phyloP scores from a whole-genome alignment of 2,113 vertebrate genomes.

The Laticauda colubrina region DNA sequence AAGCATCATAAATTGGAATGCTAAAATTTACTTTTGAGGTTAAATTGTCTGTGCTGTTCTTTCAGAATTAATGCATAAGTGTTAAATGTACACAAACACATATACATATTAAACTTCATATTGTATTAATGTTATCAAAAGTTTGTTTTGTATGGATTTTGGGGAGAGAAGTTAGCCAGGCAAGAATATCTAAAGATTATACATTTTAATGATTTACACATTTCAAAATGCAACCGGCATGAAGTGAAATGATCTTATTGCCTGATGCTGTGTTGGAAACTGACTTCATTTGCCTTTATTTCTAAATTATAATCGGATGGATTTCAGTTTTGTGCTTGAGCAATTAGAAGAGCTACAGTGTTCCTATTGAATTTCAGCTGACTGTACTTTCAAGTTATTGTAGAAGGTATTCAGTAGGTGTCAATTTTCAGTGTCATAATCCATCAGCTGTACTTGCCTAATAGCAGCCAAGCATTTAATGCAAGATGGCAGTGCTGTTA shows the following conservation, averaged over 20 bases:
- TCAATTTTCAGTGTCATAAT: slow-evolving; percentile 27
- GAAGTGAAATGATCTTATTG: background rate
- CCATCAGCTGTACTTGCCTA: slow-evolving; percentile 12
- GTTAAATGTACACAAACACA: background rate
- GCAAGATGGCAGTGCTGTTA: slow-evolving; percentile 14
- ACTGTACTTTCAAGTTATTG: slow-evolving; percentile 16
- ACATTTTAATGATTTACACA: background rate
- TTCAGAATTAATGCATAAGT: background rate
- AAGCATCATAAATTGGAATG: background rate
- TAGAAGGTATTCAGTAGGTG: background rate
- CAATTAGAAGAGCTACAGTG: background rate
- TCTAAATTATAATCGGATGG: background rate
- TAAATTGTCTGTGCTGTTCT: background rate
- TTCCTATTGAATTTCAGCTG: background rate
- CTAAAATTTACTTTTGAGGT: background rate
- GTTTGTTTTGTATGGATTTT: background rate
- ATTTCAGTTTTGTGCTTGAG: background rate
- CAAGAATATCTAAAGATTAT: background rate
- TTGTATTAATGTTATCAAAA: background rate
- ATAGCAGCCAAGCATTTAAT: slow-evolving; percentile 5
- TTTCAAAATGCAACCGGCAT: background rate
- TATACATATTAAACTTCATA: background rate
- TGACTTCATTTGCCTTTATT: background rate
- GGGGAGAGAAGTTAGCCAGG: background rate
- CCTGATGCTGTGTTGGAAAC: background rate